These are phyloP conservation scores for Romanogobio albipinnatus DNA, from an alignment of 2,113 vertebrate species.

Conservation along the genomic window DNA sequence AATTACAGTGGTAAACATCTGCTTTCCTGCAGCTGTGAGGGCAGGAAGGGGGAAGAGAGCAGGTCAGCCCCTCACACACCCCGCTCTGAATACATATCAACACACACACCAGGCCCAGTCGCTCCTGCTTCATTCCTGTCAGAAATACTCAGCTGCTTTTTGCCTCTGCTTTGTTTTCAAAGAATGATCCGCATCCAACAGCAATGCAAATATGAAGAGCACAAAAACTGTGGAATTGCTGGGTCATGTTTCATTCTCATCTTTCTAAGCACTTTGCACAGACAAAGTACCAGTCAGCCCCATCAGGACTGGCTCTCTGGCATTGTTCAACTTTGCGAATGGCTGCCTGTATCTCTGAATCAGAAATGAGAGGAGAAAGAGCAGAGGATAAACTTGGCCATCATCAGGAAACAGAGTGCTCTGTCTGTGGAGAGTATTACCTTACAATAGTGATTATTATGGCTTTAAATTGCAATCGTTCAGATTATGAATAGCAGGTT, in stretches of 20 bases:
- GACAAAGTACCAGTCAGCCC: constrained; percentile 26
- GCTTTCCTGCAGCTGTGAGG: constrained; percentile 71
- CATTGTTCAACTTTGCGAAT: constrained; percentile 35
- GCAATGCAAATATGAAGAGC: constrained; percentile 19
- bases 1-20: constrained; percentile 70
- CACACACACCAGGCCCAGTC: constrained; percentile 11
- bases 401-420: constrained; percentile 47
- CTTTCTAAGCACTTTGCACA: constrained; percentile 19
- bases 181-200: constrained; percentile 6
- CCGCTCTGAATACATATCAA: constrained; percentile 34
- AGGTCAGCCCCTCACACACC: constrained; percentile 18
- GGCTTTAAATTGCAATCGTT: constrained; percentile 56
- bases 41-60: constrained; percentile 46
- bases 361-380: constrained; percentile 51
- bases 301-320: constrained; percentile 26
- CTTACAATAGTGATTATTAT: constrained; percentile 57
- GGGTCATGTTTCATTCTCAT: constrained; percentile 42
- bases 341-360: constrained; percentile 36
- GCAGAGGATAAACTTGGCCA: constrained; percentile 42
- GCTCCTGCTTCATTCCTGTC: constrained; percentile 17
- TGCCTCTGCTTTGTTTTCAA: constrained; percentile 13
- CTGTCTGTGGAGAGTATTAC: constrained; percentile 54
- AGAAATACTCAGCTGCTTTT: constrained; percentile 15
- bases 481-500: constrained; percentile 57
- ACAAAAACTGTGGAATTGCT: constrained; percentile 16